These are phyloP conservation scores for Arion vulgaris DNA, from an alignment of 1,140 invertebrate genomes.

Conservation along the genomic window DNA sequence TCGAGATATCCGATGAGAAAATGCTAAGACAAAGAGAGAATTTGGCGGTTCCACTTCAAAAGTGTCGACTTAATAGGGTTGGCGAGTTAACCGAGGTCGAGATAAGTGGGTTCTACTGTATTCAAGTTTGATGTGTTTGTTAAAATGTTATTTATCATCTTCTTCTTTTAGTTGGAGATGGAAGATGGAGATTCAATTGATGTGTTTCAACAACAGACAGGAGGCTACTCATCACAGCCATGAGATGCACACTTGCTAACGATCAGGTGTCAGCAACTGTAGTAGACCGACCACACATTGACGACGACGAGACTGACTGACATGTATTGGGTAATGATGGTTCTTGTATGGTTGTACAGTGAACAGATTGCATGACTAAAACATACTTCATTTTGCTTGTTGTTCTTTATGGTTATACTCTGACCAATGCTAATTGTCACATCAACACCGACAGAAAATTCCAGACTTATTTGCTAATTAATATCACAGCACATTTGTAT, in stretches of 20 bases:
- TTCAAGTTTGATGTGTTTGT: no score
- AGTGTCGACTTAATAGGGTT: no score
- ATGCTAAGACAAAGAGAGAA: no score
- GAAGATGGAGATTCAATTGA: constrained; percentile 96
- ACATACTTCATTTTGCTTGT: background rate
- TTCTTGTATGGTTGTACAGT: constrained; percentile 12
- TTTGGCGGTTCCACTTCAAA: no score
- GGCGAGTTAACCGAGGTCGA: no score
- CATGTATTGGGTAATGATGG: background rate
- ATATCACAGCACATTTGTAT: background rate
- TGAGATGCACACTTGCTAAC: background rate
- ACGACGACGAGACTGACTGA: background rate
- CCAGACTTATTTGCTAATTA: background rate
- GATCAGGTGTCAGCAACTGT: background rate
- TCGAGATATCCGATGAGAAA: no score
- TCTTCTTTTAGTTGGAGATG: constrained; percentile 82
- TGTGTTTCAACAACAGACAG: constrained; percentile 94
- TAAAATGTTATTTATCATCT: background rate
- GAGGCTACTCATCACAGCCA: constrained; percentile 74
- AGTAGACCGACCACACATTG: background rate
- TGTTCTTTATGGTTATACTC: background rate
- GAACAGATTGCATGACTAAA: background rate
- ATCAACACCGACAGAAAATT: background rate
- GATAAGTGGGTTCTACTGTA: no score
- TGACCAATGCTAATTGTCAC: background rate